Conservation (phyloP, 1,140 invertebrate genomes). For the Neodiprion virginianus region DNA sequence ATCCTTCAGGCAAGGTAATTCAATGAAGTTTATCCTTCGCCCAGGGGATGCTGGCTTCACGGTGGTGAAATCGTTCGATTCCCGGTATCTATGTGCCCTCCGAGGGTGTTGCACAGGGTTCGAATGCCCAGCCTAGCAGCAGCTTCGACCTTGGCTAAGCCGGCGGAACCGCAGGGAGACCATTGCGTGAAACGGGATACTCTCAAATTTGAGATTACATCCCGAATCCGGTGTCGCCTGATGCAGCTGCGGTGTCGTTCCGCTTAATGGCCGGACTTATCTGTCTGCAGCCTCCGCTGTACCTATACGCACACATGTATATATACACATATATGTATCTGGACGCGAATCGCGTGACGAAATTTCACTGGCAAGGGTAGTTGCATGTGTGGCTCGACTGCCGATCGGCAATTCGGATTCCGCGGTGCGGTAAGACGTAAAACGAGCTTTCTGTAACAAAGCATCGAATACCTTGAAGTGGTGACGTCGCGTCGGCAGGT, state of each 20-base stretch:
- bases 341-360: no score
- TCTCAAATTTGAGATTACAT: slow-evolving; percentile 1
- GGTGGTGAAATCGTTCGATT: not conserved
- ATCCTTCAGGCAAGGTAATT: not conserved
- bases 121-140: not conserved
- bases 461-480: not conserved
- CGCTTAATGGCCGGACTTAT: no score
- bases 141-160: not conserved
- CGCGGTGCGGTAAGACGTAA: not conserved
- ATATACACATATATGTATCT: no score
- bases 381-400: no score
- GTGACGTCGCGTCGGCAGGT: not conserved
- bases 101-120: not conserved
- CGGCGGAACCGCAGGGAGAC: not conserved
- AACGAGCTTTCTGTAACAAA: not conserved
- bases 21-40: slow-evolving; percentile 1
- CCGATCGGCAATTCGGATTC: no score
- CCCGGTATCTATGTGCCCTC: not conserved
- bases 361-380: no score
- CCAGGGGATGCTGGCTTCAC: not conserved
- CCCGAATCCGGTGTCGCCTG: not conserved
- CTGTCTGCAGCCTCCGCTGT: no score
- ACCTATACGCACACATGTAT: no score
- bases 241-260: not conserved
- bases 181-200: not conserved